Percentiles rank a stretch among this genome's conserved stretches.
Evolutionary conservation across 2,888 invertebrate genomes (phyloP).

Genomic region (Rhogogaster chlorosoma): DNA sequence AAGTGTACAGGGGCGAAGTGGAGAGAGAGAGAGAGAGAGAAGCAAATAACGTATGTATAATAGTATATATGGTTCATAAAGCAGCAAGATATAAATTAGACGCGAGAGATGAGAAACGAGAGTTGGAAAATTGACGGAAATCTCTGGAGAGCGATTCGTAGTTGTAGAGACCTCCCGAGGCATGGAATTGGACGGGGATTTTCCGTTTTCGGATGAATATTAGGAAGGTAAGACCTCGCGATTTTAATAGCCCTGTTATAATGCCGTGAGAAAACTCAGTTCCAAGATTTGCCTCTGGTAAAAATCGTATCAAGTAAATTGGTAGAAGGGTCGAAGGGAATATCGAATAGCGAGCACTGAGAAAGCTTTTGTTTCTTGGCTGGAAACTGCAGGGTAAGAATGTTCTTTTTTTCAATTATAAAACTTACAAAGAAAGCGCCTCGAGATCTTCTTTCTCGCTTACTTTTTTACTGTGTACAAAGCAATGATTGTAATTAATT

Average conservation of each 20-base stretch:
- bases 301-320: conserved; percentile 60
- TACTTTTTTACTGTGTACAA: not conserved
- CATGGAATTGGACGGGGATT: not conserved
- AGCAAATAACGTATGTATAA: not conserved
- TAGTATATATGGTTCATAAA: not conserved
- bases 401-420: not conserved
- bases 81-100: conserved; percentile 23
- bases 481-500: not conserved
- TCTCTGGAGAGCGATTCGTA: not conserved
- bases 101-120: not conserved
- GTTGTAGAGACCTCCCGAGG: not conserved
- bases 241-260: conserved; percentile 10
- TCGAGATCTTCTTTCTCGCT: not conserved
- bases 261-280: not conserved
- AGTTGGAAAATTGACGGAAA: conserved; percentile 29
- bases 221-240: not conserved
- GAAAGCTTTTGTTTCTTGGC: not conserved
- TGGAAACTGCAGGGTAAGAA: not conserved
- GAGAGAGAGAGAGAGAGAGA: not conserved
- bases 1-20: not conserved
- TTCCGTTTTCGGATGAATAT: no score
- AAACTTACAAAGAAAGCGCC: not conserved
- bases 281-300: not conserved
- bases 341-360: not conserved
- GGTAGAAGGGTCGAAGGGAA: conserved; percentile 57